Conservation (phyloP, 2,797 vertebrate species). For the Sebastiscus albofasciatus region DNA sequence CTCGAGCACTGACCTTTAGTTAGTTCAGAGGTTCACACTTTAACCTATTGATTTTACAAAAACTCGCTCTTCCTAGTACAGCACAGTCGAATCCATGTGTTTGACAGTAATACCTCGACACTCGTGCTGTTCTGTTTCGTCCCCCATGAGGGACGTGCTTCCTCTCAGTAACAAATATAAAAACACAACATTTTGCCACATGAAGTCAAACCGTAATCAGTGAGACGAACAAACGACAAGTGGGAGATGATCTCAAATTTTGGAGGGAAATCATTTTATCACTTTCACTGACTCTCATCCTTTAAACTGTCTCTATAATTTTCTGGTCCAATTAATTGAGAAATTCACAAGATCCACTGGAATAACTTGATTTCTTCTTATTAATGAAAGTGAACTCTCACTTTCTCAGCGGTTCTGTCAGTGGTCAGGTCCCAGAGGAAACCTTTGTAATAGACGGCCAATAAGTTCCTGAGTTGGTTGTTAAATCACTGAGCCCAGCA, state of each 20-base stretch:
- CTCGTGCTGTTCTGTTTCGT: background rate
- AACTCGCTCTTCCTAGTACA: background rate
- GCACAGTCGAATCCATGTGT: background rate
- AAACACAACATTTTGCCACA: background rate
- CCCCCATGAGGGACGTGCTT: background rate
- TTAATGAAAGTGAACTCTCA: background rate
- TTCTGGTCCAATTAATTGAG: background rate
- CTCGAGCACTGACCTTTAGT: background rate
- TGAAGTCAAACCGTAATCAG: background rate
- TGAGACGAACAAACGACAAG: background rate
- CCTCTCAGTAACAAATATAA: background rate
- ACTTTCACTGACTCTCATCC: background rate
- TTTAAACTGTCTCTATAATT: background rate
- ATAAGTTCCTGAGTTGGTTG: background rate
- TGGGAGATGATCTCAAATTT: background rate
- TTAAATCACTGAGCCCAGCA: background rate
- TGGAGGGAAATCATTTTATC: background rate
- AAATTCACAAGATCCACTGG: background rate
- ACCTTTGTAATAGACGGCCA: background rate
- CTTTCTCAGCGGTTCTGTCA: background rate
- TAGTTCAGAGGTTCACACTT: slow-evolving; percentile 35
- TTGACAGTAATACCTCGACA: background rate
- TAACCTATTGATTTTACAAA: slow-evolving; percentile 8
- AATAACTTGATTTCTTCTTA: background rate
- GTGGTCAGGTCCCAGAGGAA: background rate